Conservation (phyloP, 2,797 vertebrate species). For the Toxotes lorentzi region DNA sequence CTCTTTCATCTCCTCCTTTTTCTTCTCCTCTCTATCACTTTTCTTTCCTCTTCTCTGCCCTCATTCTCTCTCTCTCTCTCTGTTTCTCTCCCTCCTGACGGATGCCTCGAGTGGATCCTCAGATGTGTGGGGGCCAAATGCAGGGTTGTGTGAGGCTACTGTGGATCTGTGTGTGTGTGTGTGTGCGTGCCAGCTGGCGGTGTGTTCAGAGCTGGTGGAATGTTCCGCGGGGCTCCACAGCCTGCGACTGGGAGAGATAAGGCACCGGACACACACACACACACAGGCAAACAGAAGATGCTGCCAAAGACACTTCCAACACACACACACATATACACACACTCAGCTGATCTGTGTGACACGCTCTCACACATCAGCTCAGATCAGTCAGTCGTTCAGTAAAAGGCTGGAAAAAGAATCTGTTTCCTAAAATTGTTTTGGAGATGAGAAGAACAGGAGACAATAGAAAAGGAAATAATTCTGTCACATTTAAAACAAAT, state of each 20-base stretch:
- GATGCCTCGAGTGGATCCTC: constrained; percentile 75
- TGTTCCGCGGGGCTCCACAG: constrained; percentile 70
- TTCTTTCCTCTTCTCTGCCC: constrained; percentile 51
- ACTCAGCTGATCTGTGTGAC: constrained; percentile 46
- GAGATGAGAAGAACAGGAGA: constrained; percentile 11
- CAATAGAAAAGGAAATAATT: constrained; percentile 24
- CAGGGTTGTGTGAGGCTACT: constrained; percentile 68
- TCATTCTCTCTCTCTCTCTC: constrained; percentile 31
- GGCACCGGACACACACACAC: constrained; percentile 60
- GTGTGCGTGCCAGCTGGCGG: constrained; percentile 70
- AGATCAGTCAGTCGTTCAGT: constrained; percentile 55
- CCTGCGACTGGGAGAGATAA: constrained; percentile 78
- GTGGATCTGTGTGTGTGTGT: constrained; percentile 45
- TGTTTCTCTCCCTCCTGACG: constrained; percentile 34
- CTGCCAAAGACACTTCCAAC: constrained; percentile 52
- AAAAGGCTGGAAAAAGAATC: constrained; percentile 50
- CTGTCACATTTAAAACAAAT: too few species aligned
- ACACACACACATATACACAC: constrained; percentile 42
- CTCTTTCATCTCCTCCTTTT: not conserved
- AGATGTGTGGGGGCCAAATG: constrained; percentile 73
- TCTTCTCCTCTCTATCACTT: constrained; percentile 5
- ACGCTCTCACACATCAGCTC: constrained; percentile 61
- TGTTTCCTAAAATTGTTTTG: constrained; percentile 29
- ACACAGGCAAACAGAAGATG: constrained; percentile 48
- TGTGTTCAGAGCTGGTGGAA: constrained; percentile 81